A percentile compares a stretch with the other conserved stretches of the same genome.
phyloP scores from a whole-genome alignment of 1,140 invertebrate genomes.

The Agrilus planipennis region DNA sequence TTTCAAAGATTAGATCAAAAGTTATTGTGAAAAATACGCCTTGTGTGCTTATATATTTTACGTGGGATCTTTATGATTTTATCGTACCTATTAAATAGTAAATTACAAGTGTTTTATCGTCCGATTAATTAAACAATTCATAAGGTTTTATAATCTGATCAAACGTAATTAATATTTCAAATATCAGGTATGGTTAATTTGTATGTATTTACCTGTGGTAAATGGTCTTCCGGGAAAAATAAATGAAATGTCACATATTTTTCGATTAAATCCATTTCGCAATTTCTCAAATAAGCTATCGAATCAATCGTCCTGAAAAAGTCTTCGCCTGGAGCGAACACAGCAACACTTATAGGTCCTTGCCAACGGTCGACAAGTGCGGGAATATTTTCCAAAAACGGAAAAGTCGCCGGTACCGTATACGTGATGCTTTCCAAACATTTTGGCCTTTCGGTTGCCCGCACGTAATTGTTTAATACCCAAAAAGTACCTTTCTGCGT shows the following conservation, averaged over 20 bases:
- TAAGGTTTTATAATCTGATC: too few relatives aligned
- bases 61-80: too few relatives aligned
- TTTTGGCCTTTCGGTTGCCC: background rate
- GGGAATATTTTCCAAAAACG: conserved; percentile 15
- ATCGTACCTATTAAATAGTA: too few relatives aligned
- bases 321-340: conserved; percentile 56
- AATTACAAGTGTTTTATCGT: too few relatives aligned
- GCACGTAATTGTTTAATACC: background rate
- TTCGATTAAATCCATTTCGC: conserved; percentile 47
- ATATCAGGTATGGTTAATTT: background rate
- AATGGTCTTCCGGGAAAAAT: conserved; percentile 34
- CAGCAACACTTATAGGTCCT: conserved; percentile 52
- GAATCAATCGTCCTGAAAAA: conserved; percentile 41
- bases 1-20: too few relatives aligned
- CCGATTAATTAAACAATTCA: too few relatives aligned
- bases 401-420: conserved; percentile 30
- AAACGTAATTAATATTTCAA: too few relatives aligned
- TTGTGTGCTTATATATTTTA: too few relatives aligned
- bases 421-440: background rate
- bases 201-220: background rate
- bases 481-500: background rate
- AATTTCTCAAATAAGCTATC: conserved; percentile 44
- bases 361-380: conserved; percentile 20
- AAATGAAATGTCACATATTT: conserved; percentile 67
- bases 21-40: too few relatives aligned